Evolutionary conservation across 1,140 invertebrate genomes (phyloP).

Genomic region (Bemisia tabaci): DNA sequence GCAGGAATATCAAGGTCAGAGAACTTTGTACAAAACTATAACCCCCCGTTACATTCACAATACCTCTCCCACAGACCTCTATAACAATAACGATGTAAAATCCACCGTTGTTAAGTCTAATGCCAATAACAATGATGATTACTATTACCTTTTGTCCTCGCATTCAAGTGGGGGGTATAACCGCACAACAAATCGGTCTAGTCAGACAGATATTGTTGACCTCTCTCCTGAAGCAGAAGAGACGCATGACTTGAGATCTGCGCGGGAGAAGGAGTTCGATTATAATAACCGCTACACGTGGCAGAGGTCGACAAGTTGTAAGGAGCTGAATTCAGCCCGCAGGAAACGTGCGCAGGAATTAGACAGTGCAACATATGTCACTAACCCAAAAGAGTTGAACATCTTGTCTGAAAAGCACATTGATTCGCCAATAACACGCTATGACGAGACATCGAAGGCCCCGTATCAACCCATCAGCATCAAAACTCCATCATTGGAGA

Average conservation of each 20-base stretch:
- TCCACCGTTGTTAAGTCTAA: background rate
- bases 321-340: constrained; percentile 19
- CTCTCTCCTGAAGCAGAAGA: background rate
- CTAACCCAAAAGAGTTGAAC: background rate
- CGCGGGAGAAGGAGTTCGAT: background rate
- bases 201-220: constrained; percentile 22
- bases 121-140: background rate
- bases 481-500: background rate
- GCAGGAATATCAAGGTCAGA: background rate
- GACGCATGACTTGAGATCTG: background rate
- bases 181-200: constrained; percentile 12
- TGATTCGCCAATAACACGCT: constrained; percentile 41
- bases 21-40: background rate
- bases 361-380: constrained; percentile 27
- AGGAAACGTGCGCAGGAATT: background rate
- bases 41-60: background rate
- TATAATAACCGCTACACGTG: constrained; percentile 35
- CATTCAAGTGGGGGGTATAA: background rate
- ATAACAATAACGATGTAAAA: background rate
- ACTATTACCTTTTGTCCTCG: background rate
- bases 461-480: background rate
- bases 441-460: constrained; percentile 42
- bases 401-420: background rate
- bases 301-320: constrained; percentile 62
- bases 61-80: background rate